These are phyloP conservation scores for Cyprinella venusta DNA, from an alignment of 2,797 vertebrate species.

Conservation along the genomic window DNA sequence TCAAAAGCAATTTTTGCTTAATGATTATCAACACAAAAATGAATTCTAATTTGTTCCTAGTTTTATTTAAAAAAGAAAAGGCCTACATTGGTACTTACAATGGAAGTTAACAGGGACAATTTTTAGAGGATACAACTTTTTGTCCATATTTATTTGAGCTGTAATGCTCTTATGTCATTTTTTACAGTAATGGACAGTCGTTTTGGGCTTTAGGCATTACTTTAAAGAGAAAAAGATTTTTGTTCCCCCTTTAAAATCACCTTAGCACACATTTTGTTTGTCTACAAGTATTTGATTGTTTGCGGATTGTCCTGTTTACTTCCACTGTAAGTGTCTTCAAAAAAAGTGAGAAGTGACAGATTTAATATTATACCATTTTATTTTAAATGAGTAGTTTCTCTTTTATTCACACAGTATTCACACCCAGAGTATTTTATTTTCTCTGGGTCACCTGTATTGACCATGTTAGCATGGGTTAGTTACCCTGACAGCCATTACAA, in stretches of 20 bases:
- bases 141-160: neutral
- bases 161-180: neutral
- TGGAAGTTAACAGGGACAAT: neutral
- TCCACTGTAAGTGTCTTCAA: neutral
- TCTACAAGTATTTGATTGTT: neutral
- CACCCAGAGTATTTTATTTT: neutral
- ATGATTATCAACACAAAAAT: neutral
- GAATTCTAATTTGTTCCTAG: neutral
- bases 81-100: neutral
- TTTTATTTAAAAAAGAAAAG: neutral
- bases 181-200: neutral
- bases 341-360: neutral
- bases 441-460: neutral
- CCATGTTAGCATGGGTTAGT: neutral
- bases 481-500: conserved; percentile 7
- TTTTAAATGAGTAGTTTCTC: neutral
- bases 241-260: neutral
- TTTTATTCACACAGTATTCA: neutral
- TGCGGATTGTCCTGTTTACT: neutral
- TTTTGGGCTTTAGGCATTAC: neutral
- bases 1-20: neutral
- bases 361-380: neutral
- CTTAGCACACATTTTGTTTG: neutral
- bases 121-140: neutral
- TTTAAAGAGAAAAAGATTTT: neutral